Evolutionary conservation across 2,888 invertebrate genomes (phyloP).

Genomic region (Laothoe populi): DNA sequence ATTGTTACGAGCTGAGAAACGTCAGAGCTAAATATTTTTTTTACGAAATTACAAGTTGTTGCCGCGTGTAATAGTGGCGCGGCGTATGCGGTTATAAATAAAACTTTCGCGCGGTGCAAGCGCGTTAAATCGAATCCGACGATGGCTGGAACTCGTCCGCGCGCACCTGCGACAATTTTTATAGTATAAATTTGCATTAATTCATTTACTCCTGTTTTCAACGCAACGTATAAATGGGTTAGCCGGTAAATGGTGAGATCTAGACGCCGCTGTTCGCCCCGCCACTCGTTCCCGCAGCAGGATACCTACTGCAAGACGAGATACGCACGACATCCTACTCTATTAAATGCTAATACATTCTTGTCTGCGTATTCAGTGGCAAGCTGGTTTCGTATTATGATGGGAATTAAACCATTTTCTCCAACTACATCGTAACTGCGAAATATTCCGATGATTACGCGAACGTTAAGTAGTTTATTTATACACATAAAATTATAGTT

Average conservation of each 20-base stretch:
- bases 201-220: constrained; percentile 83
- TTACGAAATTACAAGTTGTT: constrained; percentile 48
- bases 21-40: constrained; percentile 31
- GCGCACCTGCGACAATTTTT: constrained; percentile 85
- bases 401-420: constrained; percentile 21
- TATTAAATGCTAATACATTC: constrained; percentile 16
- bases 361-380: constrained; percentile 5
- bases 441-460: constrained; percentile 4
- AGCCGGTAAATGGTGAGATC: constrained; percentile 81
- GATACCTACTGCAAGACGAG: neutral
- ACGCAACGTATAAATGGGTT: constrained; percentile 80
- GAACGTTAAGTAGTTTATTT: neutral
- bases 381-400: constrained; percentile 12
- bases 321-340: neutral
- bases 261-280: constrained; percentile 55
- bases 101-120: constrained; percentile 75
- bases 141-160: constrained; percentile 78
- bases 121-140: constrained; percentile 81
- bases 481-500: constrained; percentile 17
- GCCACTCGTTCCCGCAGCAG: constrained; percentile 38
- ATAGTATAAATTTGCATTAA: constrained; percentile 85
- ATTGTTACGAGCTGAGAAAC: constrained; percentile 25
- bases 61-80: constrained; percentile 30
- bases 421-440: constrained; percentile 9
- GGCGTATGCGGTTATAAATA: constrained; percentile 72